Percentiles rank a stretch among this genome's conserved stretches.
Conservation (phyloP, 2,797 vertebrate genomes). For the Antrozous pallidus region DNA sequence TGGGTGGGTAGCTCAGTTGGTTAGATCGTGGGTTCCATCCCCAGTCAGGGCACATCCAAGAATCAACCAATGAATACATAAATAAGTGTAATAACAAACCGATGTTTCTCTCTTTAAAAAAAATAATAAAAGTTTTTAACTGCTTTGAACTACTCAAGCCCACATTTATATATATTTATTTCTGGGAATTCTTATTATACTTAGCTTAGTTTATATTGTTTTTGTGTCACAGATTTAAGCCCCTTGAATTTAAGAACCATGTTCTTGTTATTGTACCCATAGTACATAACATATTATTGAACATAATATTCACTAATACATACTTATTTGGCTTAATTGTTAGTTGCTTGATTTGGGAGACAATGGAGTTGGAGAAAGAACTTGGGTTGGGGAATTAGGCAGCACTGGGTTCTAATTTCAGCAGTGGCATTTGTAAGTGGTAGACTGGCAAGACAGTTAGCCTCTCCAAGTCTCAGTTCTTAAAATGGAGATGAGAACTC, state of each 20-base stretch:
- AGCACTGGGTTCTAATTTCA: constrained; percentile 1
- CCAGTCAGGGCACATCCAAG: neutral
- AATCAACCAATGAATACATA: neutral
- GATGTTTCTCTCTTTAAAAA: neutral
- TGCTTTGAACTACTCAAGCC: neutral
- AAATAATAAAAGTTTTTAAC: neutral
- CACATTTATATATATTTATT: neutral
- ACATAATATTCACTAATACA: neutral
- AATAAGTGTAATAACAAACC: neutral
- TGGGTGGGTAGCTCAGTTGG: neutral
- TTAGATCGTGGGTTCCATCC: neutral
- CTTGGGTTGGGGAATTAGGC: neutral
- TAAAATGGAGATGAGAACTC: constrained; percentile 47
- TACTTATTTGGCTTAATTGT: neutral
- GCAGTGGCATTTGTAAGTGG: constrained; percentile 25
- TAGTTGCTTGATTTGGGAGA: constrained; percentile 12
- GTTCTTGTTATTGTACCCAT: neutral
- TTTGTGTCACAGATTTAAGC: neutral
- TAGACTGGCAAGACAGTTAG: neutral
- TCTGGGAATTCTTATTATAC: neutral
- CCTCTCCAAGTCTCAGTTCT: constrained; percentile 9
- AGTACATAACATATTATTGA: neutral
- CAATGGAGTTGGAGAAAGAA: neutral
- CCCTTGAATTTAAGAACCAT: constrained; percentile 16
- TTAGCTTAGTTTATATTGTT: neutral